phyloP scores from a whole-genome alignment of 2,113 vertebrate species.

The Panthera uncia region DNA sequence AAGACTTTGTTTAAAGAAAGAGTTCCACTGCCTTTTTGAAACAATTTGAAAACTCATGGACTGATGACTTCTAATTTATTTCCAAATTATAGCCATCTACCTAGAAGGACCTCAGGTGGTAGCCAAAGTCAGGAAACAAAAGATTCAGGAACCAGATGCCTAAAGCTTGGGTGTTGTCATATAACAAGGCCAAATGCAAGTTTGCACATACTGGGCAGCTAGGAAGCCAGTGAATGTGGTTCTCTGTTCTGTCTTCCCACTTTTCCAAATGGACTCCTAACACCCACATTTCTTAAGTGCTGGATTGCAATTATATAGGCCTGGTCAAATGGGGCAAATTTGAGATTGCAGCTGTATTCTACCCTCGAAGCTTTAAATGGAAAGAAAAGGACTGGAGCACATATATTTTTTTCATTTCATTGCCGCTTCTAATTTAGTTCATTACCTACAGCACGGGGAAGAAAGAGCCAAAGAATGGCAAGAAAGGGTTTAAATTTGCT shows the following conservation, averaged over 20 bases:
- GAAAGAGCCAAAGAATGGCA: background rate
- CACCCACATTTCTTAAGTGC: background rate
- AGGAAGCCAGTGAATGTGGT: background rate
- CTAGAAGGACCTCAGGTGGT: background rate
- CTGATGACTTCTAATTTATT: background rate
- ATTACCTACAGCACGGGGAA: background rate
- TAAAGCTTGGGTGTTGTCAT: background rate
- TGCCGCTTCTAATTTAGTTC: background rate
- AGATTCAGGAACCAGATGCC: background rate
- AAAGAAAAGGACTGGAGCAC: background rate
- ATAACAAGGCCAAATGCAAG: background rate
- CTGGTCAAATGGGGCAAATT: background rate
- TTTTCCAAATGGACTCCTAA: background rate
- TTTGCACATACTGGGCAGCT: background rate
- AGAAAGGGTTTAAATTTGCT: background rate
- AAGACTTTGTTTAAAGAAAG: conserved; percentile 31
- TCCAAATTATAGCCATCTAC: background rate
- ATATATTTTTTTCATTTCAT: background rate
- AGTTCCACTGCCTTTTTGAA: background rate
- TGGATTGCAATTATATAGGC: background rate
- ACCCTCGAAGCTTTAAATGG: background rate
- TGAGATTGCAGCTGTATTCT: background rate
- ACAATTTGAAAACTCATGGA: background rate
- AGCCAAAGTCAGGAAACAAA: background rate
- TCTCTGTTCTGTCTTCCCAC: background rate